Evolutionary conservation across 2,113 vertebrate genomes (phyloP).

Genomic region (Engraulis encrasicolus): DNA sequence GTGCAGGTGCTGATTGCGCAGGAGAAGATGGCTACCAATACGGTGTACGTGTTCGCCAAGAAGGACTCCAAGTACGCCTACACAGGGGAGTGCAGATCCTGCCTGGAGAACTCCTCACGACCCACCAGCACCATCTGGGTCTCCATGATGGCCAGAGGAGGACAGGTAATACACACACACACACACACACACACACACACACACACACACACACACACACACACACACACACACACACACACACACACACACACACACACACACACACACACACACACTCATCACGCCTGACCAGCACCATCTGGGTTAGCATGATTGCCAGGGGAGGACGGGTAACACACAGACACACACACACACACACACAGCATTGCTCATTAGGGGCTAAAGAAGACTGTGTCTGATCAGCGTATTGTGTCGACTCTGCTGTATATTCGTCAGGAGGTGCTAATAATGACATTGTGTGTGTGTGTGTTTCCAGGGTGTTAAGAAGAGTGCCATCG

Average conservation of each 20-base stretch:
- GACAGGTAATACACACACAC: conserved; percentile 80
- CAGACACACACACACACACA: not conserved
- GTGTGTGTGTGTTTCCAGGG: conserved; percentile 74
- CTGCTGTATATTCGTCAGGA: no score
- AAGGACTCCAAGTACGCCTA: conserved; percentile 99
- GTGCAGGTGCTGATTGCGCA: conserved; percentile 95
- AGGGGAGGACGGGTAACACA: conserved; percentile 90
- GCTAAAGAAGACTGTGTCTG: no score
- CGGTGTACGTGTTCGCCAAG: conserved; percentile 98
- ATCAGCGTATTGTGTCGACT: no score
- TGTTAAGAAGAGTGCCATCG: conserved; percentile 97
- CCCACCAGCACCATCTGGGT: conserved; percentile 99
- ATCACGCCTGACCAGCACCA: conserved; percentile 98
- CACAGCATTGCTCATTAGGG: not conserved
- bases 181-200: not conserved
- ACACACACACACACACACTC: conserved; percentile 64
- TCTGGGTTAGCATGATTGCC: conserved; percentile 99
- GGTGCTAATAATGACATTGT: no score
- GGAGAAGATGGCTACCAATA: conserved; percentile 99
- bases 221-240: no score
- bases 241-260: conserved; percentile 2
- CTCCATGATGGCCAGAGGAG: conserved; percentile 98
- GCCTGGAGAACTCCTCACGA: conserved; percentile 96
- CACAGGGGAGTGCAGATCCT: conserved; percentile 95
- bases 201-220: no score